Base-by-base conservation (phyloP, 2,888 invertebrate genomes). In the Drosophila multiciliata region DNA sequence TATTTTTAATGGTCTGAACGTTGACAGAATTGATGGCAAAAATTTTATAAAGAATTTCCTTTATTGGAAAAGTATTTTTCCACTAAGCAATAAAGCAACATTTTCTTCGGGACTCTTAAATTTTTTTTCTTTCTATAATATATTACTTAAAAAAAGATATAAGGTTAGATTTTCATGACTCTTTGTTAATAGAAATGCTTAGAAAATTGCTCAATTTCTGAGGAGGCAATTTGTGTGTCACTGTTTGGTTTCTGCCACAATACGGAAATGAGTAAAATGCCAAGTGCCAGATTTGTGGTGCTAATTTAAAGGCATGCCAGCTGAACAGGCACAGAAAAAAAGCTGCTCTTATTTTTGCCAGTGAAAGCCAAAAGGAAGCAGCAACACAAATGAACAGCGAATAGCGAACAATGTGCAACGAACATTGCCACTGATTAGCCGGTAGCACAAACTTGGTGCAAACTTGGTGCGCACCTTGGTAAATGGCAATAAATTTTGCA, bases 401-500 rank as follows among this genome's bases (percentile, higher is more conserved):
- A 54, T 57, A 59, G 59, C 64, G 12, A 62, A 65, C 67, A 59
- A 8, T 33, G 59, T 35, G n/a, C 59, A 60, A 71, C 66, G 64
- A 79, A 74, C 84, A 80, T 73, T 80, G 89, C 85, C 87, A 83
- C 89, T 85, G 85, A 85, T 85, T 85, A 85, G 89, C 66, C 79
- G 65, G 88, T 88, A 83, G 84, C 83, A 67, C 50, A 79, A 74
- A 75, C 75, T 77, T 59, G 76, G 66, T 67, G 82, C 72, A 70
- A 79, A 73, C 73, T 77, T 69, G 74, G 75, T 75, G 62, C 59
- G 80, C 82, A 87, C 83, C 83, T 83, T 83, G 85, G 82, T 75
- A 85, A 85, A 78, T 73, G 87, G 88, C 86, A 89, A 89, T 87
- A 89, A 87, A 89, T 89, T 87, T 63, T 87, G 87, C 87, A 87